Evolutionary conservation across 2,113 vertebrate genomes (phyloP), one percentile per base, ranked within the genome.

Genomic region (Archilochus colubris): DNA sequence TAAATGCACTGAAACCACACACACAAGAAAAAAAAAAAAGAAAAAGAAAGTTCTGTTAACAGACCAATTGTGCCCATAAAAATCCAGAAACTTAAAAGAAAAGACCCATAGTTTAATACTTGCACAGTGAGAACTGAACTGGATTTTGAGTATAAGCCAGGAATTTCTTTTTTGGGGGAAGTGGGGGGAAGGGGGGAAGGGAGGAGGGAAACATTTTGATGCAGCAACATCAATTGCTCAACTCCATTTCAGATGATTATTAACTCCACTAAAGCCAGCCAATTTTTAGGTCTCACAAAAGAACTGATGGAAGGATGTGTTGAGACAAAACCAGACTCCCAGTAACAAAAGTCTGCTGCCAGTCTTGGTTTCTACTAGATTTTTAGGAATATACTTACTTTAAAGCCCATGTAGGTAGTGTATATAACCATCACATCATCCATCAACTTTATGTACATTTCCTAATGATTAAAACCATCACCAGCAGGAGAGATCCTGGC

Each of bases 41-140:
- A 78, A 93, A 64, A 67, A 91, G 80, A 84, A 48, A 61, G 72
- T 77, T 68, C 90, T 93, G 89, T 96, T 97, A 97, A 97, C 93
- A 97, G 94, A 93, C 61, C 46, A 15, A 94, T 96, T 97, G 85
- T 85, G 78, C 80, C 92, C 96, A 92, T 95, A 95, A 96, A 96
- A 96, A 94, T 64, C 91, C 78, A 95, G 77, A 94, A 82, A 88
- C 91, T 28, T 92, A 81, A 96, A 96, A 96, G 95, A 91, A 97
- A 96, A 96, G 93, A 74, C 53, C 84, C 86, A 94, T 55, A 97
- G 96, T 93, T 97, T 97, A 75, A 79, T 90, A 84, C 76, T 92
- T 88, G 57, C 59, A 92, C 55, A 96, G 91, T 54, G 89, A 95
- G 93, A 73, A 91, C 22, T 94, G 75, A 91, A 68, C 43, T 92